phyloP scores from a whole-genome alignment of 2,113 vertebrate species.

The Bothrops jararaca region DNA sequence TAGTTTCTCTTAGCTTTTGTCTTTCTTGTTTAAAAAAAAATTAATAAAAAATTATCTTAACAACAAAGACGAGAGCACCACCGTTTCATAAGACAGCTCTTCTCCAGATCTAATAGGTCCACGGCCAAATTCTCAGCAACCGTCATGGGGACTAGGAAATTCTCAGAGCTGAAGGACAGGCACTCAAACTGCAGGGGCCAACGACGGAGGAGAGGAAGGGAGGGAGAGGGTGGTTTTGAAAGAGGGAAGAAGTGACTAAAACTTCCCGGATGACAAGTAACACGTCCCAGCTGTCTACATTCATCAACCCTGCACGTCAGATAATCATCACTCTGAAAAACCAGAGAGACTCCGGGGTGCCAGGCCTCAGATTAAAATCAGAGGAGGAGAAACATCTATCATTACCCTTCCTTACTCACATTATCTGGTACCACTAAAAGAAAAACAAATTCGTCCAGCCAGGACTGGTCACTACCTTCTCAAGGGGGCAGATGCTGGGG shows the following conservation, averaged over 20 bases:
- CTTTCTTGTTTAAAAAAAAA: too few species aligned
- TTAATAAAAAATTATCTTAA: too few species aligned
- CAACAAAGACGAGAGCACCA: not conserved
- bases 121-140: not conserved
- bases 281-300: conserved; percentile 5
- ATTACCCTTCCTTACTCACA: not conserved
- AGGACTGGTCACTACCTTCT: not conserved
- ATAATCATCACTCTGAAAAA: not conserved
- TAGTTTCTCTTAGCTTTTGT: too few species aligned
- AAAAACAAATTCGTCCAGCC: not conserved
- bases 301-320: not conserved
- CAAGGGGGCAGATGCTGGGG: conserved; percentile 39
- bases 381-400: not conserved
- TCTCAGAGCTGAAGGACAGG: not conserved
- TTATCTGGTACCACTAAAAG: not conserved
- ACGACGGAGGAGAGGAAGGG: not conserved
- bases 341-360: not conserved
- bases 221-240: not conserved
- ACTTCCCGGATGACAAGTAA: not conserved
- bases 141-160: not conserved
- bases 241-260: conserved; percentile 10
- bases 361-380: conserved; percentile 20
- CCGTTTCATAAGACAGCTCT: not conserved
- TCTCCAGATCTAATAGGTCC: not conserved
- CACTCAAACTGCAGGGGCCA: not conserved